Base-by-base conservation (phyloP, 2,888 invertebrate species). In the Lysandra coridon region DNA sequence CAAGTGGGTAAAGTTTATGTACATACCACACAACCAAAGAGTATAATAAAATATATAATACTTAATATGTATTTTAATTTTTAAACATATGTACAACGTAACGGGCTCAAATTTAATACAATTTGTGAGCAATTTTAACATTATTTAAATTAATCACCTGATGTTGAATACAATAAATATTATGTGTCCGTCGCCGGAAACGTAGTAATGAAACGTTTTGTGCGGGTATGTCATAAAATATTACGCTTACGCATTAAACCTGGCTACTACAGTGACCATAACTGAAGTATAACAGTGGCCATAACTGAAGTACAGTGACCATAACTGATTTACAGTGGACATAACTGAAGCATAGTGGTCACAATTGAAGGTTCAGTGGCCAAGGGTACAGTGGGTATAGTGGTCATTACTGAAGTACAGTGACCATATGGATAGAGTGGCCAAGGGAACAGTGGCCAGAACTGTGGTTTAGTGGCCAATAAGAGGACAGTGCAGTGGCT, bases 201-300 rank as follows among this genome's bases (percentile, higher is more conserved):
- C 78, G 79, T 86, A 89, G 89, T 89, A 88, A 86, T 89, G 87
- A 75, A 75, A 75, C 23, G 75, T 23, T 75, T 75, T 49, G 75
- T 75, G 44, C 14, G 87, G 88, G 83, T 87, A 74, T 49, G 33
- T 90, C 89, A 90, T 93, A 92, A 93, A 93, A 93, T 93, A 92
- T 93, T 92, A 86, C 85, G 80, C 80, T 82, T 78, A 91, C 89
- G 86, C 80, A 82, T 79, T 86, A 82, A 82, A 57, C 40, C 82
- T 86, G 90, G 88, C 79, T 91, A 81, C 49, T 80, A 17, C n/a
- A 62, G 60, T 69, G 33, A 33, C 14, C 33, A 33, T 6, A 62
- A 62, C 3, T n/a, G 60, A n/a, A 4, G 60, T 60, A 60, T 23
- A 23, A 23, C n/a, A 1, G 60, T 60, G 5, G n/a, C 5, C 12